phyloP scores from a whole-genome alignment of 2,113 vertebrate species.

The Scopus umbretta region DNA sequence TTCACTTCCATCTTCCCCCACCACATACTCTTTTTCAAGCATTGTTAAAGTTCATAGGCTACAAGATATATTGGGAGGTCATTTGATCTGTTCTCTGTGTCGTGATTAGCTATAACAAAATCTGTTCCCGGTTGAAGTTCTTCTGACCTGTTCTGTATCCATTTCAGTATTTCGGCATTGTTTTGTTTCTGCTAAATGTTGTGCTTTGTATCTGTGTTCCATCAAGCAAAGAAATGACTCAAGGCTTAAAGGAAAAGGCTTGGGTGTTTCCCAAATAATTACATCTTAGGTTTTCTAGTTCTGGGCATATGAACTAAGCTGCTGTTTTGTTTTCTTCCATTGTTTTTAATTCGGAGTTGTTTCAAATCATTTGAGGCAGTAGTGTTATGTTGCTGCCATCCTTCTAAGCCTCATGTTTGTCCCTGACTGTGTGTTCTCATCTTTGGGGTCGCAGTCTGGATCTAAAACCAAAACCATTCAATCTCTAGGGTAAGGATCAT shows the following conservation, averaged over 20 bases:
- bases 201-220: constrained; percentile 26
- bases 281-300: neutral
- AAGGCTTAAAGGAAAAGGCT: constrained; percentile 43
- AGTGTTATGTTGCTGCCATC: neutral
- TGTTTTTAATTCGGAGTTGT: neutral
- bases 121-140: constrained; percentile 1
- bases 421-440: neutral
- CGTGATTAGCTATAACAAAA: neutral
- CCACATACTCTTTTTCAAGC: neutral
- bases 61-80: neutral
- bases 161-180: constrained; percentile 10
- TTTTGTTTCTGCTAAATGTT: constrained; percentile 40
- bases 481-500: neutral
- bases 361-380: neutral
- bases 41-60: constrained; percentile 26
- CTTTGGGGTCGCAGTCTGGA: neutral
- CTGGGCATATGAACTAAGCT: neutral
- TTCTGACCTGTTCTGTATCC: neutral
- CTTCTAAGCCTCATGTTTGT: neutral
- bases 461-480: neutral
- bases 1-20: constrained; percentile 1
- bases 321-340: constrained; percentile 16
- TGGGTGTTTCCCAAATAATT: constrained; percentile 41
- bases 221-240: constrained; percentile 52
- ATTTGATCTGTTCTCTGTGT: constrained; percentile 9